phyloP scores from a whole-genome alignment of 2,888 invertebrate genomes.

The Pyrgus malvae region DNA sequence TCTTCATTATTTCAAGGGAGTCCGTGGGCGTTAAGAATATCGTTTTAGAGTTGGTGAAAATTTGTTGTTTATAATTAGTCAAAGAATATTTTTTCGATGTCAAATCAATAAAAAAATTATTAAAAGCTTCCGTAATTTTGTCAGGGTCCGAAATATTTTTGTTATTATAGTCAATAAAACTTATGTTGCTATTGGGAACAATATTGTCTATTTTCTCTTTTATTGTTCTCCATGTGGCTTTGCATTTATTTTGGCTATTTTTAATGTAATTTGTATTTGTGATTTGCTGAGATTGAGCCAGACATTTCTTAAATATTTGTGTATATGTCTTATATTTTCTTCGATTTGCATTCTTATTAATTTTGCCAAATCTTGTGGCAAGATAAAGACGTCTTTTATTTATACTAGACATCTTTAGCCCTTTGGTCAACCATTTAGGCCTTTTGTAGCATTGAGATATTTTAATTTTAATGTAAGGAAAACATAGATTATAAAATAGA shows the following conservation, averaged over 20 bases:
- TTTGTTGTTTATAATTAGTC: background rate
- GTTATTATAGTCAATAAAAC: too few relatives aligned
- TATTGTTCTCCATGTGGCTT: background rate
- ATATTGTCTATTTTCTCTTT: background rate
- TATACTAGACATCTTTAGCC: background rate
- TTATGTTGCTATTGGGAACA: too few relatives aligned
- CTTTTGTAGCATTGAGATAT: background rate
- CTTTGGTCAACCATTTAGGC: conserved; percentile 4
- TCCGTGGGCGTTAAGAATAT: background rate
- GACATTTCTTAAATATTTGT: background rate
- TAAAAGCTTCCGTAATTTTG: conserved; percentile 1
- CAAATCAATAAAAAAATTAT: conserved; percentile 10
- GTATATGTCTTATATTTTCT: too few relatives aligned
- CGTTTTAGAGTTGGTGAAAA: background rate
- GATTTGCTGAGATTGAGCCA: background rate
- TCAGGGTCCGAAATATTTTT: background rate
- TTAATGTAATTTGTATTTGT: background rate
- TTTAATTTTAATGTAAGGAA: conserved; percentile 8
- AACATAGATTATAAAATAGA: conserved; percentile 13
- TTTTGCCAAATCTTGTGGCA: background rate
- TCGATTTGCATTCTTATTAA: background rate
- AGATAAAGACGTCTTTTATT: background rate
- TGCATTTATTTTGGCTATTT: conserved; percentile 4
- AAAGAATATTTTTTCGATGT: background rate
- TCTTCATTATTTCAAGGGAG: background rate